Conservation (phyloP, 1,140 invertebrate species). For the Glossosoma conforme region DNA sequence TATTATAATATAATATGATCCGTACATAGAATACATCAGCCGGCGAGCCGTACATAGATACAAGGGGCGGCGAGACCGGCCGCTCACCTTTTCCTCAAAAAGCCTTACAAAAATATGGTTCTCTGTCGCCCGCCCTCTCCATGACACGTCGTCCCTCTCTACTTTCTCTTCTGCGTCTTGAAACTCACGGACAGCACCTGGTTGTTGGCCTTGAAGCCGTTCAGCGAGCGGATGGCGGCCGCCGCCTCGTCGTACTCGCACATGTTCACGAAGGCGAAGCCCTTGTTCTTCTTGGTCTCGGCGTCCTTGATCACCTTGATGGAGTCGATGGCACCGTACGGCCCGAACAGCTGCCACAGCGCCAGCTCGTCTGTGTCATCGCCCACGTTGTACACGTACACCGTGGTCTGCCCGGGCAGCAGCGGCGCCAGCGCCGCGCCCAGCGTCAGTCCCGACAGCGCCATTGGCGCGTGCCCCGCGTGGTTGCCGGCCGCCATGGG, state of each 20-base stretch:
- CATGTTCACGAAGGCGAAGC: slow-evolving; percentile 99
- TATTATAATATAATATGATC: slow-evolving; percentile 2
- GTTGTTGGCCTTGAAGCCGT: slow-evolving; percentile 96
- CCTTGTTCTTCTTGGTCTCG: slow-evolving; percentile 98
- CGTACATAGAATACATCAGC: neutral
- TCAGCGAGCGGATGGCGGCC: slow-evolving; percentile 94
- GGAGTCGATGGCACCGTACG: slow-evolving; percentile 97
- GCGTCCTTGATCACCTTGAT: slow-evolving; percentile 98
- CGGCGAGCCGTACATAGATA: slow-evolving; percentile 9
- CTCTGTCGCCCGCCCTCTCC: slow-evolving; percentile 1
- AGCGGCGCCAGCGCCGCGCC: slow-evolving; percentile 30
- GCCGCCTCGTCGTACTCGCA: slow-evolving; percentile 98
- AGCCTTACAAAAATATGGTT: slow-evolving; percentile 20
- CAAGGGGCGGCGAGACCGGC: neutral
- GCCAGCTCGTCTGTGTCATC: slow-evolving; percentile 97
- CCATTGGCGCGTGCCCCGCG: slow-evolving; percentile 34
- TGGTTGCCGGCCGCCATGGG: slow-evolving; percentile 47
- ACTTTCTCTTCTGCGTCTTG: slow-evolving; percentile 79
- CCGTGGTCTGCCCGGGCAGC: slow-evolving; percentile 41
- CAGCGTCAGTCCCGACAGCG: slow-evolving; percentile 42
- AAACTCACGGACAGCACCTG: slow-evolving; percentile 98
- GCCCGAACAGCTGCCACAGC: slow-evolving; percentile 99
- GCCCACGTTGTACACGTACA: slow-evolving; percentile 91
- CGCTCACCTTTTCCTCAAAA: slow-evolving; percentile 1
- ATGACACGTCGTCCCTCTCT: slow-evolving; percentile 35